Conservation (phyloP, 2,113 vertebrate genomes). For the Channa maculata region DNA sequence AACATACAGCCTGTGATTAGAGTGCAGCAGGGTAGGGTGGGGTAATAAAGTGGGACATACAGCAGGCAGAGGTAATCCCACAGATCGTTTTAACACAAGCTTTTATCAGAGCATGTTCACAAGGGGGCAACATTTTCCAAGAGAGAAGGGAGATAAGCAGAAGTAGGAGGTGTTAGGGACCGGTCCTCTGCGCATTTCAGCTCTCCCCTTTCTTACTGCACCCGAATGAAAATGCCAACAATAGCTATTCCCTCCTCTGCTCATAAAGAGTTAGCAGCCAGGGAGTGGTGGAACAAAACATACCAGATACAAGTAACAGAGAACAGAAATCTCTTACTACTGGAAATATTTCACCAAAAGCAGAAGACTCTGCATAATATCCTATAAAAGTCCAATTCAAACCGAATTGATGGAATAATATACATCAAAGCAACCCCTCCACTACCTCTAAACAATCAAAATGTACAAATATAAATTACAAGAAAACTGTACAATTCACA, state of each 20-base stretch:
- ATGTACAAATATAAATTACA: conserved; percentile 83
- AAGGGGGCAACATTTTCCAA: conserved; percentile 56
- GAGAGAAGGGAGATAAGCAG: conserved; percentile 43
- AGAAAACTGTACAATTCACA: conserved; percentile 87
- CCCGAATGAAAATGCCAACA: conserved; percentile 56
- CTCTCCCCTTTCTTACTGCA: conserved; percentile 67
- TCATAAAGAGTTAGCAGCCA: conserved; percentile 76
- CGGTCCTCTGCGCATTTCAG: conserved; percentile 33
- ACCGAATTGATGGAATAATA: conserved; percentile 88
- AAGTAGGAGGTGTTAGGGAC: conserved; percentile 9
- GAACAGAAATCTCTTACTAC: conserved; percentile 92
- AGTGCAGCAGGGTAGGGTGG: conserved; percentile 85
- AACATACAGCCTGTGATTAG: conserved; percentile 88
- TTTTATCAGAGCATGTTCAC: conserved; percentile 56
- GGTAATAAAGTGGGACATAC: conserved; percentile 79
- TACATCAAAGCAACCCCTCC: conserved; percentile 77
- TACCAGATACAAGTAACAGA: conserved; percentile 85
- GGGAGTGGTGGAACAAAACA: conserved; percentile 81
- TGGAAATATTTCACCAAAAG: conserved; percentile 85
- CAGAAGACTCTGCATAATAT: conserved; percentile 88
- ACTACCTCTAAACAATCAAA: conserved; percentile 61
- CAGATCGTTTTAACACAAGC: conserved; percentile 80
- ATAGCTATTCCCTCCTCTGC: conserved; percentile 71
- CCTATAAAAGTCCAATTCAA: conserved; percentile 91
- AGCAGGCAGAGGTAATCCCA: conserved; percentile 86